Conservation (phyloP, 2,113 vertebrate genomes). For the Sinocyclocheilus anophthalmus region DNA sequence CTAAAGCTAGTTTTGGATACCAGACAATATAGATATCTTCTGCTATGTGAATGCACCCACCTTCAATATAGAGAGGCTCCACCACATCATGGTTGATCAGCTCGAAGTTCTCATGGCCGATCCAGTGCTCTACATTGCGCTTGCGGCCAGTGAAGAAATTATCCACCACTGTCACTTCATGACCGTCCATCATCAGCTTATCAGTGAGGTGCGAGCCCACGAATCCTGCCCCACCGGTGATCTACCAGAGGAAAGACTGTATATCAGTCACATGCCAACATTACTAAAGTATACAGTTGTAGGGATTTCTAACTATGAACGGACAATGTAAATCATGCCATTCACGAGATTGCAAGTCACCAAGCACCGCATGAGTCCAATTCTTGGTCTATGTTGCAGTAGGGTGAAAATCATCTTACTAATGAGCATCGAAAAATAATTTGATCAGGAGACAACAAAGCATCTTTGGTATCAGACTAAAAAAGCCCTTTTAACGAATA, state of each 20-base stretch:
- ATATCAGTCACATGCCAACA: not conserved
- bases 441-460: too few species aligned
- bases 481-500: too few species aligned
- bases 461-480: too few species aligned
- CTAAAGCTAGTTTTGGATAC: too few species aligned
- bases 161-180: constrained; percentile 98
- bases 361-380: too few species aligned
- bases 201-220: constrained; percentile 98
- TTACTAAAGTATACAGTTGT: not conserved
- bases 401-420: too few species aligned
- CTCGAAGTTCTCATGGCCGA: constrained; percentile 98
- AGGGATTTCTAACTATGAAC: too few species aligned
- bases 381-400: too few species aligned
- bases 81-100: constrained; percentile 99
- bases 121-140: constrained; percentile 98
- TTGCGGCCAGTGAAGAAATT: constrained; percentile 99
- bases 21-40: not conserved
- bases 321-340: too few species aligned
- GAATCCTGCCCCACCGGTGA: constrained; percentile 97
- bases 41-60: constrained; percentile 68
- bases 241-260: constrained; percentile 71
- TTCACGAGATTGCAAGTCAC: too few species aligned
- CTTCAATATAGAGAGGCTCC: constrained; percentile 97
- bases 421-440: too few species aligned
- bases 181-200: constrained; percentile 99